phyloP scores from a whole-genome alignment of 2,113 vertebrate species.

The Oryzias woworae region DNA sequence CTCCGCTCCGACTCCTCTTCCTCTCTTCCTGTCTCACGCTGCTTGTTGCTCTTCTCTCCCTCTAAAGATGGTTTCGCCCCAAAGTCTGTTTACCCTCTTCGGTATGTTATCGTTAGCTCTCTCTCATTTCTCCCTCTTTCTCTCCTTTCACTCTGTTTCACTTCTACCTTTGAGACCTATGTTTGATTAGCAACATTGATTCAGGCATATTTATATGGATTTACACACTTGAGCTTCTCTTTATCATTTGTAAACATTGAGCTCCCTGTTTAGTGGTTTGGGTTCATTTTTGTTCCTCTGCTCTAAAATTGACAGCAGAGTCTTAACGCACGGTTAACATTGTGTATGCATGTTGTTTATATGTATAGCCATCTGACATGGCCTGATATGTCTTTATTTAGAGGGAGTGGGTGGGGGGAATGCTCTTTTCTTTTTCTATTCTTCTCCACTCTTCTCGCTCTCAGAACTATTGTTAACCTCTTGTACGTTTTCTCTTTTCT shows the following conservation, averaged over 20 bases:
- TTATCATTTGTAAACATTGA: constrained; percentile 13
- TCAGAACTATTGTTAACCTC: constrained; percentile 76
- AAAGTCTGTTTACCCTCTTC: constrained; percentile 98
- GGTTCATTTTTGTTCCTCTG: constrained; percentile 63
- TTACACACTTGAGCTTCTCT: not conserved
- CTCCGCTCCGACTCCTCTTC: constrained; percentile 96
- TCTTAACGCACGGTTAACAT: constrained; percentile 87
- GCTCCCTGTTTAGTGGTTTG: constrained; percentile 35
- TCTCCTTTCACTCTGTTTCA: constrained; percentile 44
- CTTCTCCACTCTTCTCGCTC: constrained; percentile 83
- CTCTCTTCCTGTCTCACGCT: constrained; percentile 97
- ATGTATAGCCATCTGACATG: constrained; percentile 82
- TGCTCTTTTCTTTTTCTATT: constrained; percentile 80
- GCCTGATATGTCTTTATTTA: constrained; percentile 74
- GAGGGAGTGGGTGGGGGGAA: constrained; percentile 91
- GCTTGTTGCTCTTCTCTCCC: constrained; percentile 89
- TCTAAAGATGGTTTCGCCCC: constrained; percentile 98
- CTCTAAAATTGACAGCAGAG: constrained; percentile 75
- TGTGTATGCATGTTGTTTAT: constrained; percentile 88
- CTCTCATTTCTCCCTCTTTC: constrained; percentile 56
- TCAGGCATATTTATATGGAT: not conserved
- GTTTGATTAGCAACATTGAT: not conserved
- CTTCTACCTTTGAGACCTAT: constrained; percentile 37
- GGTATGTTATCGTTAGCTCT: constrained; percentile 83
- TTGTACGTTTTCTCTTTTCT: constrained; percentile 73